A percentile compares a stretch with the other conserved stretches of the same genome.
Conservation (phyloP, 2,888 invertebrate species). For the Tiliacea citrago region DNA sequence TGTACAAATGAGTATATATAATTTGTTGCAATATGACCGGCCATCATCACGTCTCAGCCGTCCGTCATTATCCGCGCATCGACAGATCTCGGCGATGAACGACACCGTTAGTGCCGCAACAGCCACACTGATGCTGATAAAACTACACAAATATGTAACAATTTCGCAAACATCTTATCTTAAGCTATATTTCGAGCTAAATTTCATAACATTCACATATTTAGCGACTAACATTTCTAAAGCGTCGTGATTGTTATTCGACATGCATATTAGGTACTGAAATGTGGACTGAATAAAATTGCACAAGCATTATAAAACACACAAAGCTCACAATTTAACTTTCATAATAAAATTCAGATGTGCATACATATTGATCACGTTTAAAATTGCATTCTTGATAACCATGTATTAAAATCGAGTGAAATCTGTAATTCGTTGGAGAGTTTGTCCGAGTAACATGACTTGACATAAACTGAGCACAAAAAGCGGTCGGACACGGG, state of each 20-base stretch:
- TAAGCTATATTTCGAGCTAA: slow-evolving; percentile 37
- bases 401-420: slow-evolving; percentile 66
- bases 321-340: slow-evolving; percentile 43
- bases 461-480: slow-evolving; percentile 70
- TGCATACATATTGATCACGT: slow-evolving; percentile 55
- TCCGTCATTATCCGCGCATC: slow-evolving; percentile 59
- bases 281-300: slow-evolving; percentile 59
- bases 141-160: slow-evolving; percentile 57
- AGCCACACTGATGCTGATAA: slow-evolving; percentile 39
- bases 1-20: slow-evolving; percentile 77
- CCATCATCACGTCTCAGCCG: slow-evolving; percentile 53
- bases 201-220: slow-evolving; percentile 60
- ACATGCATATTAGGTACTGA: slow-evolving; percentile 57
- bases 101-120: slow-evolving; percentile 54
- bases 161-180: slow-evolving; percentile 57
- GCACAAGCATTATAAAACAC: slow-evolving; percentile 60
- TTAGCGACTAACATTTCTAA: slow-evolving; percentile 58
- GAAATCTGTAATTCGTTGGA: slow-evolving; percentile 69
- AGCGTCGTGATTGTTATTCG: slow-evolving; percentile 61
- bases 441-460: slow-evolving; percentile 69
- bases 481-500: slow-evolving; percentile 64
- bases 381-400: slow-evolving; percentile 61
- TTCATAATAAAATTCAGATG: slow-evolving; percentile 46
- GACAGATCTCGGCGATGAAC: slow-evolving; percentile 47
- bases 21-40: slow-evolving; percentile 68